phyloP scores from a whole-genome alignment of 2,888 invertebrate genomes.

The Diaperis boleti region DNA sequence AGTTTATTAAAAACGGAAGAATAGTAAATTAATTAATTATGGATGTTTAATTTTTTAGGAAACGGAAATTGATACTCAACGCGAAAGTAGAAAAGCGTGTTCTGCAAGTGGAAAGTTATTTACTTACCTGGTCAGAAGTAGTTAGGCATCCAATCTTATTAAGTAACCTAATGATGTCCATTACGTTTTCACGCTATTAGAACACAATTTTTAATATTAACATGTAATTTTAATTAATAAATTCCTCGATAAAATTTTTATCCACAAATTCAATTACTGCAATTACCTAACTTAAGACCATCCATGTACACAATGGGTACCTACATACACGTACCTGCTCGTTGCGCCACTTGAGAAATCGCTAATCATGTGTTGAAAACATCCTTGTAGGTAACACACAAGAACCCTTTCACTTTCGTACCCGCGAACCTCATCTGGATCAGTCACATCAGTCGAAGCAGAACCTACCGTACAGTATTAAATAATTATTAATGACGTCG shows the following conservation, averaged over 20 bases:
- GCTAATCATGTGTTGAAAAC: constrained; percentile 28
- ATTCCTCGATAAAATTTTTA: neutral
- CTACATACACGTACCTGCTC: constrained; percentile 16
- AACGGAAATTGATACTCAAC: no score
- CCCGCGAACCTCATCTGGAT: constrained; percentile 25
- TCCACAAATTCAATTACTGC: neutral
- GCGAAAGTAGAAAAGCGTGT: no score
- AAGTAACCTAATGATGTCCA: no score
- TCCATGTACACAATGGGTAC: constrained; percentile 2
- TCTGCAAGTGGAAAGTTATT: no score
- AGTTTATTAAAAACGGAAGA: no score
- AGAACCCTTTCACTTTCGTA: constrained; percentile 34
- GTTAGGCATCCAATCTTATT: no score
- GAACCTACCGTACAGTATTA: constrained; percentile 1
- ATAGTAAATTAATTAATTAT: no score
- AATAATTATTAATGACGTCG: constrained; percentile 5
- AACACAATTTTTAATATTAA: no score
- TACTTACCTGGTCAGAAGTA: no score
- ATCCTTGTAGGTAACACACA: constrained; percentile 5
- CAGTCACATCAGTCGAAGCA: neutral
- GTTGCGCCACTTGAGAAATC: constrained; percentile 29
- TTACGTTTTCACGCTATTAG: no score
- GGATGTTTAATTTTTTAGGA: no score
- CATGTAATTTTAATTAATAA: neutral
- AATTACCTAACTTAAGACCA: neutral